Percentiles rank a stretch among this genome's conserved stretches.
Conservation (phyloP, 2,888 invertebrate species). For the Temnothorax unifasciatus region DNA sequence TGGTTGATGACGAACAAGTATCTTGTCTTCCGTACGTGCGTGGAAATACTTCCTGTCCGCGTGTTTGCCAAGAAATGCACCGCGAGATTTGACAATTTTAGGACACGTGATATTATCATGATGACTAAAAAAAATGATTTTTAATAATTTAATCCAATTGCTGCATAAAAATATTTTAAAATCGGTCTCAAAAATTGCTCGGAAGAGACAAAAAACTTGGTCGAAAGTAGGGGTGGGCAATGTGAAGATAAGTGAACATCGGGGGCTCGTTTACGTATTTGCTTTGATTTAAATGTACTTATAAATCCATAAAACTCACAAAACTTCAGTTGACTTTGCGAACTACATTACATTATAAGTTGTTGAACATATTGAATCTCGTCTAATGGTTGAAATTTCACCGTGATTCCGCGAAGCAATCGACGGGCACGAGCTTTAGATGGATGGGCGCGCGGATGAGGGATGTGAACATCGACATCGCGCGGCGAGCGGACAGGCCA, state of each 20-base stretch:
- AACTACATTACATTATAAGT: conserved; percentile 40
- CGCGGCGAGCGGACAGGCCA: conserved; percentile 59
- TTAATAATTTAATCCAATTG: background rate
- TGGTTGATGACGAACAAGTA: conserved; percentile 54
- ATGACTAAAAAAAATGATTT: background rate
- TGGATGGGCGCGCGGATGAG: conserved; percentile 62
- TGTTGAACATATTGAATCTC: conserved; percentile 29
- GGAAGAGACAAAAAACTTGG: background rate
- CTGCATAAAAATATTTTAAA: background rate
- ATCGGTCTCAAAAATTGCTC: background rate
- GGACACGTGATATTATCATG: background rate
- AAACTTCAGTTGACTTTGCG: background rate
- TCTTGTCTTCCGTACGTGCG: conserved; percentile 46
- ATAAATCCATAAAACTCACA: background rate
- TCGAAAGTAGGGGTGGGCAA: background rate
- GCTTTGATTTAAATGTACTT: background rate
- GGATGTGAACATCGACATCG: conserved; percentile 70
- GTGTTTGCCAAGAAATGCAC: background rate
- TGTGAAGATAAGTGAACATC: background rate
- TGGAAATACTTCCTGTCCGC: conserved; percentile 41
- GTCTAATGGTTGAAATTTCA: conserved; percentile 19
- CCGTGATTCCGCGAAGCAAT: conserved; percentile 14
- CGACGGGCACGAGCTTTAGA: conserved; percentile 33
- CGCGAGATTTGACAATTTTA: background rate
- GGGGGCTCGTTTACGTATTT: background rate